A percentile compares a stretch with the other conserved stretches of the same genome.
These are phyloP conservation scores for Lamellibrachia satsuma DNA, from an alignment of 2,888 invertebrate genomes.

Conservation along the genomic window DNA sequence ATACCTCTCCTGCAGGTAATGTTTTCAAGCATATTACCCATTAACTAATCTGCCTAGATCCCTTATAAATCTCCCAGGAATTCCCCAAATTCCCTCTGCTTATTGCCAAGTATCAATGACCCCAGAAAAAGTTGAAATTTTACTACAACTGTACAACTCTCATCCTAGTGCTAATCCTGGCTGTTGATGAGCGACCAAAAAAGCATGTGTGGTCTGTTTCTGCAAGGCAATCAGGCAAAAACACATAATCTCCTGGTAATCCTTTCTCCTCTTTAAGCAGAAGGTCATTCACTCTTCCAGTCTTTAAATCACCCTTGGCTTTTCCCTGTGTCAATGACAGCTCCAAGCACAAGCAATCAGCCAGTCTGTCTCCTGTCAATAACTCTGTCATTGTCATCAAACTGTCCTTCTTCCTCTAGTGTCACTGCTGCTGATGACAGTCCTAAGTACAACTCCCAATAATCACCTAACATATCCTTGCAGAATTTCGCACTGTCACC, in stretches of 20 bases:
- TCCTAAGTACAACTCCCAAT: background rate
- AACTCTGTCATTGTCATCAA: background rate
- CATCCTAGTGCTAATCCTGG: background rate
- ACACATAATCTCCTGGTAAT: background rate
- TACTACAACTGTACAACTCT: background rate
- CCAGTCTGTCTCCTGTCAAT: background rate
- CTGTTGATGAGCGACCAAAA: background rate
- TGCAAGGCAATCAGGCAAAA: background rate
- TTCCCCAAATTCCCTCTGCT: background rate
- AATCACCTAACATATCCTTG: background rate
- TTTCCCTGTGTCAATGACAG: background rate
- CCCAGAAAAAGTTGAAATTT: background rate
- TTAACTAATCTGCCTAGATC: background rate
- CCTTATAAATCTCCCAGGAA: background rate
- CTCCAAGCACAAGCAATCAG: background rate
- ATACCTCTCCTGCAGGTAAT: background rate
- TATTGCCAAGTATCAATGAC: background rate
- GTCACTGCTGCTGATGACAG: background rate
- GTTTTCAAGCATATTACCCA: background rate
- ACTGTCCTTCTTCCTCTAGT: background rate
- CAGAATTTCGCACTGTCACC: background rate
- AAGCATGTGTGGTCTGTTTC: background rate
- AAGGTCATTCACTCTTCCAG: background rate
- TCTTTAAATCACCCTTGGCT: background rate
- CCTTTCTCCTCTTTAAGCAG: background rate